phyloP scores from a whole-genome alignment of 2,888 invertebrate species.

The Xestoiulus laeticollis region DNA sequence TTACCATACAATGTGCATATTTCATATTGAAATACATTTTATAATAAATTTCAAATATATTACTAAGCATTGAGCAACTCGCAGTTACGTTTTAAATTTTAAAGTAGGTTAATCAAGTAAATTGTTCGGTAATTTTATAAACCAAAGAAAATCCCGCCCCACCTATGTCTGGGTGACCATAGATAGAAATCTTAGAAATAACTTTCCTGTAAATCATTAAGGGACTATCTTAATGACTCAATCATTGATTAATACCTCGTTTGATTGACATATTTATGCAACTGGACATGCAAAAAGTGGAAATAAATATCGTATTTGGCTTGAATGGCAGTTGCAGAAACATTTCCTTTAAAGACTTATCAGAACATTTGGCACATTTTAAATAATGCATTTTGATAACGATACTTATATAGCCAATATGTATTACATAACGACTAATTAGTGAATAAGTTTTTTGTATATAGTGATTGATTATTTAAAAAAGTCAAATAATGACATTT shows the following conservation, averaged over 20 bases:
- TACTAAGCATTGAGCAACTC: neutral
- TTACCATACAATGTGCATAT: neutral
- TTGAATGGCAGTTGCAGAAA: neutral
- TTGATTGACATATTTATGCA: constrained; percentile 23
- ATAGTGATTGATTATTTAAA: neutral
- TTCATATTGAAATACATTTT: neutral
- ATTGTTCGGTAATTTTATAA: neutral
- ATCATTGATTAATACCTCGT: neutral
- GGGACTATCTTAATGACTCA: constrained; percentile 13
- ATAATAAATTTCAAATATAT: neutral
- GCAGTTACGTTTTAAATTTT: neutral
- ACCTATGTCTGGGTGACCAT: neutral
- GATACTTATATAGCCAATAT: neutral
- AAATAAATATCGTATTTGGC: neutral
- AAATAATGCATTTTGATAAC: neutral
- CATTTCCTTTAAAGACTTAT: neutral
- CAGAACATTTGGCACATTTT: neutral
- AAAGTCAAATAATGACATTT: too few relatives aligned
- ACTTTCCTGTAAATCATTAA: neutral
- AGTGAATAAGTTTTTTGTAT: neutral
- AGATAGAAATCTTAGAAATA: neutral
- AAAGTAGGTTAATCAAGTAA: neutral
- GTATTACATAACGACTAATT: neutral
- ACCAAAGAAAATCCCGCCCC: neutral
- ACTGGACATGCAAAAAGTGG: neutral